Evolutionary conservation across 2,888 invertebrate species (phyloP), one percentile per base, ranked within the genome.

Genomic region (Trachelus tabidus): DNA sequence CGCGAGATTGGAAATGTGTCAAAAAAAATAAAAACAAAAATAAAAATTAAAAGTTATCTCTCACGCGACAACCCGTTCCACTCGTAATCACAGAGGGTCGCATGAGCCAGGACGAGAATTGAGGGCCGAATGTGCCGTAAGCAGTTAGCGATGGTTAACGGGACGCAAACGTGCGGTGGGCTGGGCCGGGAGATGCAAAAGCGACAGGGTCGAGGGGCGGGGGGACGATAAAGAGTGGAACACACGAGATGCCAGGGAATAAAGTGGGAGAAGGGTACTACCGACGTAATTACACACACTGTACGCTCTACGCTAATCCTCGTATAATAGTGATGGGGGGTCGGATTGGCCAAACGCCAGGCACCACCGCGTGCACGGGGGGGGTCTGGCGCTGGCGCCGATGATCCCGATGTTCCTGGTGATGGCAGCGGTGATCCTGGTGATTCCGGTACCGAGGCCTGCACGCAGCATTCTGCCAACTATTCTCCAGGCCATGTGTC

Each of bases 141-240:
- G 56, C 85, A 86, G 82, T 88, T 87, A 87, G 88, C 87, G 86
- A 84, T 82, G 80, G 83, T 83, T 83, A 85, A 87, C 86, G 83
- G 84, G 85, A 83, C 85, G 82, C 83, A 82, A 85, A 85, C 83
- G 82, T 81, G 73, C 78, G 77, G 68, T 23, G 76, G 78, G 76
- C 73, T 9, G 31, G 12, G 11, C 30, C 4, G 4, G 33, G 56
- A 23, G 56, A 56, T 56, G 56, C 23, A 2, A 12, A 31, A 11
- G 71, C 31, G 12, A 11, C 71, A 12, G 31, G 76, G 73, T 40
- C 75, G 81, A 31, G 31, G 31, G 31, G 33, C 3, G 74, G 35
- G 12, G 12, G 12, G 12, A 77, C 78, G 77, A 81, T 81, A 81
- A 83, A 81, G 79, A 83, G 82, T 83, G 69, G 80, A 82, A 81